phyloP scores from a whole-genome alignment of 2,797 vertebrate genomes.

The Phoeniculus purpureus region DNA sequence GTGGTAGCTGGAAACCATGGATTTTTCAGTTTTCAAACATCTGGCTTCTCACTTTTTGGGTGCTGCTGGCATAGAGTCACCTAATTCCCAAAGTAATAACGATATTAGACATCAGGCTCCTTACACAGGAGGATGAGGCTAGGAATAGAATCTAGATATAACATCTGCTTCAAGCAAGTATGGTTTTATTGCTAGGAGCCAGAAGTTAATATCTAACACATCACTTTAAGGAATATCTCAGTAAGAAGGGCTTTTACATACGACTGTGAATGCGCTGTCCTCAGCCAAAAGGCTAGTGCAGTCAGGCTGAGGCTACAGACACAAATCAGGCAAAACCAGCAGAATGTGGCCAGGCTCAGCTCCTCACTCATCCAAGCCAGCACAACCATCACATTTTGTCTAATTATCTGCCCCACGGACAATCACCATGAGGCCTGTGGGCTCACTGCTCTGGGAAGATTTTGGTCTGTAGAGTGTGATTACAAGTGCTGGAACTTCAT shows the following conservation, averaged over 20 bases:
- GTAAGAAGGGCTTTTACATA: background rate
- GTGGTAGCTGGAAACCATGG: no score
- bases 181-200: background rate
- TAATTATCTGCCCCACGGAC: background rate
- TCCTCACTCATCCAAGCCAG: background rate
- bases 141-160: background rate
- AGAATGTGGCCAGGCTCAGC: background rate
- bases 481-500: background rate
- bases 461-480: background rate
- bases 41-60: no score
- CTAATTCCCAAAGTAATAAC: no score
- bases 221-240: background rate
- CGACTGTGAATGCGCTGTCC: accelerated
- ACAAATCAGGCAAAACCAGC: background rate
- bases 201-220: background rate
- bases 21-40: no score
- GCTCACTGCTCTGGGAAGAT: background rate
- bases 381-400: accelerated
- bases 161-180: background rate
- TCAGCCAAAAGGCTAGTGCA: accelerated
- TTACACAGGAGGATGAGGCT: background rate
- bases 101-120: no score
- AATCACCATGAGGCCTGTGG: accelerated
- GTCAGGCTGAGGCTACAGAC: background rate
- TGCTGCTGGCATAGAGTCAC: no score